Conservation (phyloP, 1,140 invertebrate species). For the Agraylea sexmaculata region DNA sequence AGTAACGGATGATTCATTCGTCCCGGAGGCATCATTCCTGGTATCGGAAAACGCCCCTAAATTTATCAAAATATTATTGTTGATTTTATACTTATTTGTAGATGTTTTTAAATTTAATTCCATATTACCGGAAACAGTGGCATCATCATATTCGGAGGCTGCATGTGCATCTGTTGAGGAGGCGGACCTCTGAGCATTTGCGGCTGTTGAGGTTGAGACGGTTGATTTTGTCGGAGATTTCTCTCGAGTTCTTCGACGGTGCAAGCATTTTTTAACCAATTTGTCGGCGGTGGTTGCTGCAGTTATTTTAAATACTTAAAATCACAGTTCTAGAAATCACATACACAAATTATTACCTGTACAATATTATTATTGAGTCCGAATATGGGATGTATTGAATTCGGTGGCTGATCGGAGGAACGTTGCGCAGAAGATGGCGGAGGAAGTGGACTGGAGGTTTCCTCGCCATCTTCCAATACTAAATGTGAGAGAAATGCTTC, state of each 20-base stretch:
- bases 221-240: conserved; percentile 31
- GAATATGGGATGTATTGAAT: neutral
- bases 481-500: conserved; percentile 37
- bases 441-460: conserved; percentile 9
- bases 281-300: conserved; percentile 11
- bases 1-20: conserved; percentile 9
- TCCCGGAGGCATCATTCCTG: conserved; percentile 12
- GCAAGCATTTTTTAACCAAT: conserved; percentile 32
- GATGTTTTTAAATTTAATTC: neutral
- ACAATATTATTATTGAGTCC: neutral
- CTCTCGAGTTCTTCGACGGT: conserved; percentile 38
- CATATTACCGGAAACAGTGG: conserved; percentile 13
- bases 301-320: neutral
- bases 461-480: conserved; percentile 32
- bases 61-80: neutral
- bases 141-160: conserved; percentile 20
- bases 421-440: neutral
- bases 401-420: neutral
- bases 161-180: conserved; percentile 22
- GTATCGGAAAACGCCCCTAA: conserved; percentile 15
- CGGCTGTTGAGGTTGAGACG: conserved; percentile 18
- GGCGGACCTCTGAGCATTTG: conserved; percentile 12
- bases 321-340: too few relatives aligned
- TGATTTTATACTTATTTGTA: conserved; percentile 1
- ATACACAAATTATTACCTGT: neutral